Evolutionary conservation across 1,140 invertebrate genomes (phyloP), one percentile per base, ranked within the genome.

Genomic region (Campoletis sonorensis): DNA sequence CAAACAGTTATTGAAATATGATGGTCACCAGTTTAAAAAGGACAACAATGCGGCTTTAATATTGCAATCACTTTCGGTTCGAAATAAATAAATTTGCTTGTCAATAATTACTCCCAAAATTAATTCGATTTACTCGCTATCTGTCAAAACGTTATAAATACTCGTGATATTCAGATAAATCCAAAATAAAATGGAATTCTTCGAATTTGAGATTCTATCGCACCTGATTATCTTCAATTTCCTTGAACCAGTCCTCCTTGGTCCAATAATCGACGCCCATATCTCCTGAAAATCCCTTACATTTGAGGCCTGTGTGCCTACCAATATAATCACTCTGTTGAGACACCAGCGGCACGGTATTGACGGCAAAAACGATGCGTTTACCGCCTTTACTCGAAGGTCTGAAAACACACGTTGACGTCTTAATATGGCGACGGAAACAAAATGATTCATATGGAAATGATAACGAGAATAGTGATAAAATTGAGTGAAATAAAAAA

Each of bases 331-430:
- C 85, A 3, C 93, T 93, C 90, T 99, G 97, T 90, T 98, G 97
- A 3, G 93, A 88, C 0, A 97, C 96, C 26, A 98, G 90, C 21
- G 95, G 94, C 1, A 98, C 95, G 26, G 95, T 97, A 86, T 96
- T 97, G 0, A 96, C 96, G 8, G 96, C 83, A 85, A 97, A 96
- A 82, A 97, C 91, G 10, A 93, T 94, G 18, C 95, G 90, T 89
- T 97, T 96, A 0, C 95, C 95, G 27, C 94, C 95, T 84, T 94
- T 83, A 1, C 88, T 90, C 81, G 94, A 94, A 64, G 94, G 88
- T 84, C 94, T 95, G 71, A 88, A 86, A 82, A 79, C n/a, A 79
- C 79, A 79, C 1, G 7, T 26, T 23, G n/a, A n/a, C n/a, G n/a
- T n/a, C n/a, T n/a, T n/a, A 33, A 33, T 33, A 33, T 7, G 30